phyloP scores from a whole-genome alignment of 2,113 vertebrate genomes.

The Lanius collurio region DNA sequence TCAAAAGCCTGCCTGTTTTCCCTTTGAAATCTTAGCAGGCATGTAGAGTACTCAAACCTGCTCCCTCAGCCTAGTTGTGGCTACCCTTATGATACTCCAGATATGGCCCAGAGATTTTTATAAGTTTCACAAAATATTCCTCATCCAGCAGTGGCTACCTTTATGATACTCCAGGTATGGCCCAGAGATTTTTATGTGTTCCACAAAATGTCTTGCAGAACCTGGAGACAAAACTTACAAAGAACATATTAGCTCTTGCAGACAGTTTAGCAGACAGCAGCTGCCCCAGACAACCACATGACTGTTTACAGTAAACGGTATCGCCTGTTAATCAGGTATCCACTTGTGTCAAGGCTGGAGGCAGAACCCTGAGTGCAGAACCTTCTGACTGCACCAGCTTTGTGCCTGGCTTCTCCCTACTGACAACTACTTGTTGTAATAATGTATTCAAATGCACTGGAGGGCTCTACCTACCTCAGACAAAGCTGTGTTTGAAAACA shows the following conservation, averaged over 20 bases:
- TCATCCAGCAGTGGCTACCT: neutral
- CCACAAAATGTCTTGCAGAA: slow-evolving; percentile 12
- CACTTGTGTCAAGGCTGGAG: neutral
- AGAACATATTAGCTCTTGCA: neutral
- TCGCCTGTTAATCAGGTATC: neutral
- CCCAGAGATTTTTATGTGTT: slow-evolving; percentile 16
- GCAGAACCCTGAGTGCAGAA: neutral
- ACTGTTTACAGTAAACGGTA: slow-evolving; percentile 3
- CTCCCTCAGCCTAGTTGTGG: neutral
- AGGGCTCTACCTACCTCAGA: neutral
- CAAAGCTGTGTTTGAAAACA: neutral
- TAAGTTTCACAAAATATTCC: slow-evolving; percentile 11
- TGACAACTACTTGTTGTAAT: neutral
- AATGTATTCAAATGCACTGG: neutral
- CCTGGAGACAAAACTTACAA: slow-evolving; percentile 37
- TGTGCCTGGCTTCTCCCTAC: neutral
- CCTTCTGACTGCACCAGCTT: neutral
- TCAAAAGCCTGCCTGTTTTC: slow-evolving; percentile 37
- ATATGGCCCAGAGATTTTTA: slow-evolving; percentile 11
- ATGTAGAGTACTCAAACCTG: neutral
- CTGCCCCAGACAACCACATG: neutral
- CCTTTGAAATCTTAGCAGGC: slow-evolving; percentile 44
- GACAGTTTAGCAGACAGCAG: slow-evolving; percentile 12
- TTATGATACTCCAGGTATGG: neutral
- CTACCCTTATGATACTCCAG: neutral